Conservation (phyloP, 2,113 vertebrate species). For the Phycodurus eques region DNA sequence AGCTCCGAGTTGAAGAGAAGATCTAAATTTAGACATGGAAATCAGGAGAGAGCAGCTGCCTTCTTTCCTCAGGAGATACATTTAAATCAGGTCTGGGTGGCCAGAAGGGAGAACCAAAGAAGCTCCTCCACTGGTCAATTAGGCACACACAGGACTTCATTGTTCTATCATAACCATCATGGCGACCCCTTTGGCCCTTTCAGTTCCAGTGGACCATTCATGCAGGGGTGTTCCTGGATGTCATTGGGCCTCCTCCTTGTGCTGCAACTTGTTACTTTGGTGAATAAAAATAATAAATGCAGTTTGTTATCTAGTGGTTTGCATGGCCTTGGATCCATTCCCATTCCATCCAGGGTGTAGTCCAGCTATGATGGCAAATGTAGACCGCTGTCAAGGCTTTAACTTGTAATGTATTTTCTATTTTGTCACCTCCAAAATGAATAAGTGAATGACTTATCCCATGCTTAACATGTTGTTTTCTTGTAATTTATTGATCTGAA, state of each 20-base stretch:
- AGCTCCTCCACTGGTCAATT: constrained; percentile 72
- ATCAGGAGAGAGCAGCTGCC: constrained; percentile 70
- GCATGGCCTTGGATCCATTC: not conserved
- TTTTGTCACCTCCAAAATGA: too few relatives aligned
- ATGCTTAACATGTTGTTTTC: not conserved
- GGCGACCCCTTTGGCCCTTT: constrained; percentile 52
- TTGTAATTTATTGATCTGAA: too few relatives aligned
- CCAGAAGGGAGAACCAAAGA: constrained; percentile 55
- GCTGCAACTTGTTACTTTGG: not conserved
- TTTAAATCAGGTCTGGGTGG: constrained; percentile 73
- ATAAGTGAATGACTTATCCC: not conserved
- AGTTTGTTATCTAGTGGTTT: not conserved
- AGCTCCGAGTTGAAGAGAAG: constrained; percentile 48
- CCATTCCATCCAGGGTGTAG: not conserved
- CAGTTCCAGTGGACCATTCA: constrained; percentile 44
- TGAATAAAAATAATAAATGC: not conserved
- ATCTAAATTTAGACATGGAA: constrained; percentile 73
- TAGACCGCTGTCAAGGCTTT: not conserved
- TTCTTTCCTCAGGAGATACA: constrained; percentile 65
- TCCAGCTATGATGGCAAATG: not conserved
- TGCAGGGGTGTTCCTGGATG: not conserved
- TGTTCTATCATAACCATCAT: constrained; percentile 69
- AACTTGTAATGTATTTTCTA: not conserved
- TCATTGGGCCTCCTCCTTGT: not conserved
- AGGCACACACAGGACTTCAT: constrained; percentile 51